A percentile compares a stretch with the other conserved stretches of the same genome.
phyloP scores from a whole-genome alignment of 2,113 vertebrate genomes.

The Corvus hawaiiensis region DNA sequence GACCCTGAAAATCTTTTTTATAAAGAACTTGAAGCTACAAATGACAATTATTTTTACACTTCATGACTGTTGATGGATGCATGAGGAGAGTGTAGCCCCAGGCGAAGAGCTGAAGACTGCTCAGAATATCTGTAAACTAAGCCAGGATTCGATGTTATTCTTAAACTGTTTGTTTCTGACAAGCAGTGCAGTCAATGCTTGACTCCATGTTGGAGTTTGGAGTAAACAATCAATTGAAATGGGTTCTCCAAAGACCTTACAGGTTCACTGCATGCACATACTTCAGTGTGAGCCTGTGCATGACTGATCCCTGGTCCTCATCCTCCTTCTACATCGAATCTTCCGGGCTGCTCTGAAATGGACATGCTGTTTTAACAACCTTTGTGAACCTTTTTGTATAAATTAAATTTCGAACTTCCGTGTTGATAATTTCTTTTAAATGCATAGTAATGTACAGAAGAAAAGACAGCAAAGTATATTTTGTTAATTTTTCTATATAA shows the following conservation, averaged over 20 bases:
- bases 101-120: neutral
- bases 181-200: neutral
- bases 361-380: neutral
- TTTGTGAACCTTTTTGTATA: neutral
- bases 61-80: neutral
- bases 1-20: neutral
- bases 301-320: neutral
- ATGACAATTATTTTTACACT: neutral
- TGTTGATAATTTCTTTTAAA: neutral
- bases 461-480: neutral
- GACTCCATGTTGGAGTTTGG: neutral
- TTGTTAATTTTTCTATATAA: neutral
- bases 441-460: neutral
- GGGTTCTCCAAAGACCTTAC: neutral
- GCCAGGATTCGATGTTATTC: neutral
- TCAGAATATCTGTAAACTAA: neutral
- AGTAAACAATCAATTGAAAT: neutral
- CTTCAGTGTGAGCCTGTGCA: neutral
- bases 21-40: neutral
- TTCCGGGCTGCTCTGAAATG: neutral
- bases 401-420: neutral
- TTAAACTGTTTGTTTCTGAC: conserved; percentile 31
- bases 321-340: neutral
- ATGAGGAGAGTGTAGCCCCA: neutral
- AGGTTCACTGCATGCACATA: neutral